phyloP scores from a whole-genome alignment of 2,888 invertebrate species.

The Mythimna vitellina region DNA sequence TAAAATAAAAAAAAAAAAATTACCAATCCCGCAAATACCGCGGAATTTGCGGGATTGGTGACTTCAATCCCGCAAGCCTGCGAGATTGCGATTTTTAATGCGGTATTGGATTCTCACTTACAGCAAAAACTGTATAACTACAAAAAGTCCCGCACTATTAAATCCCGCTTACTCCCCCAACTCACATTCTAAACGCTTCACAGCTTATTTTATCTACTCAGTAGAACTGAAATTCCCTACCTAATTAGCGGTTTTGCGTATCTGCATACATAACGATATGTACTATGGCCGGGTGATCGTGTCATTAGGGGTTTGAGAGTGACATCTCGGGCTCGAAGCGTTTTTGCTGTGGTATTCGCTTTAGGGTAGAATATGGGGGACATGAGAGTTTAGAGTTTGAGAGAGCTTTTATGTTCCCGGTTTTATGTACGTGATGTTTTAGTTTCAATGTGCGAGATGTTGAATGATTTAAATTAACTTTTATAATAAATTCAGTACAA shows the following conservation, averaged over 20 bases:
- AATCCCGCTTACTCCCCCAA: conserved; percentile 34
- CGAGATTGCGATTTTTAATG: no score
- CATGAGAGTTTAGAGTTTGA: conserved; percentile 5
- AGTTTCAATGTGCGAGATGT: neutral
- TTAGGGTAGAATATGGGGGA: conserved; percentile 18
- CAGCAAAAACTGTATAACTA: no score
- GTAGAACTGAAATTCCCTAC: conserved; percentile 56
- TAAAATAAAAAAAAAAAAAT: no score
- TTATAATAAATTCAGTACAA: no score
- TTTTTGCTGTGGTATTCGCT: conserved; percentile 43
- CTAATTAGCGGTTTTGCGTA: conserved; percentile 67
- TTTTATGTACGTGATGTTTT: neutral
- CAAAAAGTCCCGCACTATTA: neutral
- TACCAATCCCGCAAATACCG: no score
- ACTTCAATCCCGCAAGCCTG: no score
- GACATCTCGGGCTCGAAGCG: conserved; percentile 33
- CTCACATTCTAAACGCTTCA: conserved; percentile 37
- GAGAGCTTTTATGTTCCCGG: neutral
- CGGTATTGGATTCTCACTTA: no score
- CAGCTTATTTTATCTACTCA: conserved; percentile 59
- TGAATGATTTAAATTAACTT: neutral
- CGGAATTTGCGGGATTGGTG: no score
- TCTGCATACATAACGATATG: conserved; percentile 50
- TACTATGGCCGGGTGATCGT: conserved; percentile 42
- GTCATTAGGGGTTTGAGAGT: conserved; percentile 47